Base-by-base conservation (phyloP, 2,797 vertebrate species). In the Arnoldichthys spilopterus region DNA sequence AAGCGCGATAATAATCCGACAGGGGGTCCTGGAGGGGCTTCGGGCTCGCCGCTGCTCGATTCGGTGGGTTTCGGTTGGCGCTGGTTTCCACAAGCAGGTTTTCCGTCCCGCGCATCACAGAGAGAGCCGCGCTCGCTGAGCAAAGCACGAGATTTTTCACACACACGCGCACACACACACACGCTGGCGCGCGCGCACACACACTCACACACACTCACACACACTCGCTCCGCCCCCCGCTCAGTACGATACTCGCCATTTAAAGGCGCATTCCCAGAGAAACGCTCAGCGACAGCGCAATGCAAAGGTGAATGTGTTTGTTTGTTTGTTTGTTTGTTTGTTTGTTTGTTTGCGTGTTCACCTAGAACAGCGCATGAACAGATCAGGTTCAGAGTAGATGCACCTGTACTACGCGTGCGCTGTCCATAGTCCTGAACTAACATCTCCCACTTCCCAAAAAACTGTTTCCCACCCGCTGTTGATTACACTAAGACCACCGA, bases 211-310 rank as follows among this genome's bases (percentile, higher is more conserved):
- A 6, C 63, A 16, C 22, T 28, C 34, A 45, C 67, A 16, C 76
- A 24, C 9, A 1, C 54, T 37, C 28, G 67, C 91, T 93, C 94
- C 96, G 93, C 96, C 96, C 94, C 94, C 92, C 78, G 87, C 90
- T 89, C 87, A 82, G 87, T 89, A 86, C 89, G 88, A 91, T 82
- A 82, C 93, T 88, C 93, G 77, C 91, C 92, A 93, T 95, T 96
- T 96, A 97, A 97, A 97, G 96, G 94, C 93, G 91, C 90, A 95
- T 49, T 79, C 77, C n/a, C 49, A 69, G 16, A 91, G 82, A 83
- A 16, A 54, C 43, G 30, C 24, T 26, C 51, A 15, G 28, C 40
- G 53, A 4, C n/a, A n/a, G n/a, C n/a, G n/a, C n/a, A n/a, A n/a
- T n/a, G n/a, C n/a, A n/a, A n/a, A n/a, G n/a, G n/a, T n/a, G n/a